Conservation (phyloP, 2,888 invertebrate genomes). For the Eulithis prunata region DNA sequence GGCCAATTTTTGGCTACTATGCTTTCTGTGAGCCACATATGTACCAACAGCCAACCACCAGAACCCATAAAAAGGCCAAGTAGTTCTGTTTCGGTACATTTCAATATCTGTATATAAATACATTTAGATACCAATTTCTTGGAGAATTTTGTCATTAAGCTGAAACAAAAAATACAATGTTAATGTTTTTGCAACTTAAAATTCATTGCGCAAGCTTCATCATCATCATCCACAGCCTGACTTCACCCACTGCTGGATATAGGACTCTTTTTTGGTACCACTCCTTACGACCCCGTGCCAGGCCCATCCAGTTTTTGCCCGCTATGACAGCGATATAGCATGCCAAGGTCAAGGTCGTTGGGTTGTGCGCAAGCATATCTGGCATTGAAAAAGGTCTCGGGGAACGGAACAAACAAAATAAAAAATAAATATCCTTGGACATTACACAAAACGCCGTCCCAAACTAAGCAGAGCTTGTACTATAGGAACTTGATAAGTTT, state of each 20-base stretch:
- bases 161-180: constrained; percentile 76
- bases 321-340: too few species aligned
- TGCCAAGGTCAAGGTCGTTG: too few species aligned
- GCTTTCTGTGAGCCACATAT: constrained; percentile 95
- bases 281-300: too few species aligned
- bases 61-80: constrained; percentile 94
- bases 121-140: constrained; percentile 98
- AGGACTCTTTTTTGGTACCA: too few species aligned
- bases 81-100: constrained; percentile 92
- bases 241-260: too few species aligned
- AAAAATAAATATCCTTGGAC: too few species aligned
- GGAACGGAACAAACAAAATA: too few species aligned
- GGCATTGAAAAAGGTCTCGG: background rate
- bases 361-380: background rate
- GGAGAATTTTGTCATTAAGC: constrained; percentile 97
- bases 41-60: constrained; percentile 96
- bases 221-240: too few species aligned
- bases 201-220: background rate
- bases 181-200: background rate
- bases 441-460: too few species aligned
- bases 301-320: too few species aligned
- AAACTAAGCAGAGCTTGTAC: too few species aligned
- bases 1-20: constrained; percentile 93
- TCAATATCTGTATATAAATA: constrained; percentile 96
- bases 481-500: too few species aligned